Percentiles rank a stretch among this genome's conserved stretches.
Conservation (phyloP, 2,797 vertebrate species). For the Anguilla pacifica region DNA sequence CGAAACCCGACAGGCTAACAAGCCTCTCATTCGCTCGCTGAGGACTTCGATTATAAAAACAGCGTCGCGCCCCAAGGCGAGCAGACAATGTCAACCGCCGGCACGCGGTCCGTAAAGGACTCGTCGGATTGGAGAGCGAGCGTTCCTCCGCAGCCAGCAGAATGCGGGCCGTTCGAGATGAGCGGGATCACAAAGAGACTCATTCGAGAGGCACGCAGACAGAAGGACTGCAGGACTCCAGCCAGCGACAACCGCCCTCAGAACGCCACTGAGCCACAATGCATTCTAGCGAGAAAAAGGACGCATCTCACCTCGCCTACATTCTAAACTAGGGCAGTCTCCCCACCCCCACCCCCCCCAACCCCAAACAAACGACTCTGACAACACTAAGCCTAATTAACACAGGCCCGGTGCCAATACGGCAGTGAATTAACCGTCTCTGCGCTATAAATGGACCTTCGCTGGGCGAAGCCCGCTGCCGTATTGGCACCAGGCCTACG, state of each 20-base stretch:
- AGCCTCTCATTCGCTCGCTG: neutral
- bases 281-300: neutral
- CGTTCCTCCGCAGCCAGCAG: neutral
- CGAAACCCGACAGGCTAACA: neutral
- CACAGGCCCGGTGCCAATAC: neutral
- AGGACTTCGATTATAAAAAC: neutral
- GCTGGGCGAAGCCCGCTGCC: neutral
- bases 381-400: neutral
- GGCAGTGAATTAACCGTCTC: neutral
- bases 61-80: neutral
- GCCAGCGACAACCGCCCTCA: neutral
- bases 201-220: neutral
- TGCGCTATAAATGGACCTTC: neutral
- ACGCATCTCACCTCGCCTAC: neutral
- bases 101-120: neutral
- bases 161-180: neutral
- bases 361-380: neutral
- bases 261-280: neutral
- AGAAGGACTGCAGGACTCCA: neutral
- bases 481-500: no score
- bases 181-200: neutral
- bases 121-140: neutral
- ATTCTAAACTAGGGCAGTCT: neutral
- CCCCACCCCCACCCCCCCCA: neutral
- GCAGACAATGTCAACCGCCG: neutral